Percentiles rank a stretch among this genome's conserved stretches.
These are phyloP conservation scores for Protodeltote pygarga DNA, from an alignment of 2,888 invertebrate genomes.

Conservation along the genomic window DNA sequence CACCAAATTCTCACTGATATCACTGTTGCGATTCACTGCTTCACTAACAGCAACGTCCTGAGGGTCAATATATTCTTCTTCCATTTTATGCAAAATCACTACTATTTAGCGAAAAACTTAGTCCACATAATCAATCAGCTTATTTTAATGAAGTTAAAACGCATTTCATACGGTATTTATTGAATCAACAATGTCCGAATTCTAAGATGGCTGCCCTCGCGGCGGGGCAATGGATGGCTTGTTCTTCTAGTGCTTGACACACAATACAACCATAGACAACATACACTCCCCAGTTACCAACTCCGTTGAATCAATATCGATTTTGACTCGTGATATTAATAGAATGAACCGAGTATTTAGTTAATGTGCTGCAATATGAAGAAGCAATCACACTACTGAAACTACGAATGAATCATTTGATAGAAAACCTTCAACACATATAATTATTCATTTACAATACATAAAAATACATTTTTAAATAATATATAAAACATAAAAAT, in stretches of 20 bases:
- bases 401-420: background rate
- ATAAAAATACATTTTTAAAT: no score
- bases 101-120: constrained; percentile 55
- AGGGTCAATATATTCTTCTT: constrained; percentile 77
- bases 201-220: constrained; percentile 72
- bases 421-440: no score
- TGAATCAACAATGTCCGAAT: constrained; percentile 68
- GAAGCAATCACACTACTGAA: background rate
- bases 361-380: background rate
- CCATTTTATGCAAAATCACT: constrained; percentile 65
- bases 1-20: constrained; percentile 51
- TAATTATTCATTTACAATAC: no score
- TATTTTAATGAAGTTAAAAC: constrained; percentile 44
- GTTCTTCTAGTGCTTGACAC: constrained; percentile 39
- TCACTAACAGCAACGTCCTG: constrained; percentile 70
- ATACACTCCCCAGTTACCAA: no score
- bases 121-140: constrained; percentile 69
- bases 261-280: no score
- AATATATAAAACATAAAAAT: no score
- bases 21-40: constrained; percentile 52
- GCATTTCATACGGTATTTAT: constrained; percentile 51
- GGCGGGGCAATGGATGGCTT: no score
- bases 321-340: constrained; percentile 20
- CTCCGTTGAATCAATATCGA: constrained; percentile 45
- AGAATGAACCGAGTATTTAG: background rate